Evolutionary conservation across 2,888 invertebrate species (phyloP), one percentile per base, ranked within the genome.

Genomic region (Hecatera dysodea): DNA sequence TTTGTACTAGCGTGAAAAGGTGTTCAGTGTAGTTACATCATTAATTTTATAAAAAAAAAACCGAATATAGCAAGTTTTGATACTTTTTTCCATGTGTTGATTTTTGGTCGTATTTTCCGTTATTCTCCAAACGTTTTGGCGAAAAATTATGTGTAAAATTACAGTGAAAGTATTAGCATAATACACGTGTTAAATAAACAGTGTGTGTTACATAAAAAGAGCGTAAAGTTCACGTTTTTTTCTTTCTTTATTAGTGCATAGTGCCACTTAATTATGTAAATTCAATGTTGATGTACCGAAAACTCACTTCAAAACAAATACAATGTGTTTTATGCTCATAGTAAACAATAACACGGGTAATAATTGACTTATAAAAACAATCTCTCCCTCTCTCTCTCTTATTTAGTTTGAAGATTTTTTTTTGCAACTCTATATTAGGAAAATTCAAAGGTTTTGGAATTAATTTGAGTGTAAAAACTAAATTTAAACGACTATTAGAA

Each of bases 101-200:
- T 80, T 71, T 70, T 82, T 70, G 83, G 78, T 79, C 72, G 46
- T 44, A 65, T 68, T 64, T 42, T 29, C n/a, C 52, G 27, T 48
- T 46, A 62, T 67, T 57, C 59, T 62, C 9, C 24, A 48, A 22
- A n/a, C 1, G 19, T 22, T 42, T 60, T 68, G 4, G 9, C n/a
- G 15, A 22, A 68, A 22, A 36, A 12, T 22, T 11, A 46, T n/a
- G 24, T 4, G 22, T 17, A 11, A 42, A 62, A 59, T 46, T 33
- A 11, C 56, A 81, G 84, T 83, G 85, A 85, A 81, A 84, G 73
- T 80, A 82, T 76, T 78, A 50, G 15, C 67, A 67, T 81, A 70
- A 33, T 36, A 39, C 1, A 59, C 44, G 62, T 74, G 77, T 64
- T 55, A 60, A 72, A 67, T 68, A 61, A 67, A 80, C 48, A 65